A percentile compares a stretch with the other conserved stretches of the same genome.
Conservation (phyloP, 2,113 vertebrate genomes). For the Chaetodon auriga region DNA sequence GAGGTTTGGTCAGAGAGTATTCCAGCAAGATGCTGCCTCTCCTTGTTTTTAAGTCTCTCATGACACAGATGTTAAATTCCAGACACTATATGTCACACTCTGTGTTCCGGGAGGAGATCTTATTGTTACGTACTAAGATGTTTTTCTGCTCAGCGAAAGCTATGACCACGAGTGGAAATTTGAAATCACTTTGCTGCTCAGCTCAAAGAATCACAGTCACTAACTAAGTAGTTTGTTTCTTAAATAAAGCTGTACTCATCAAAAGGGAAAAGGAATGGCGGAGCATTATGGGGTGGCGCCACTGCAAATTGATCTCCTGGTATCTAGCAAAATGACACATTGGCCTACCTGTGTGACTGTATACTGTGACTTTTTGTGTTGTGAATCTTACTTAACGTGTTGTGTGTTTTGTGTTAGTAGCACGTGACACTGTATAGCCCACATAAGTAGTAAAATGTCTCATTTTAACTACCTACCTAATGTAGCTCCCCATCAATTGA, state of each 20-base stretch:
- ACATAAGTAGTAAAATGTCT: too few species aligned
- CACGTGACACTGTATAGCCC: too few species aligned
- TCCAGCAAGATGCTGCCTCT: constrained; percentile 3
- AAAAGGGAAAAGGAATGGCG: too few species aligned
- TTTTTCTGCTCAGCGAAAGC: not conserved
- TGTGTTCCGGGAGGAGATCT: constrained; percentile 6
- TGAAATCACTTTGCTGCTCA: not conserved
- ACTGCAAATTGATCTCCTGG: too few species aligned
- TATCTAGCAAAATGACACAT: too few species aligned
- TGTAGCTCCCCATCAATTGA: too few species aligned
- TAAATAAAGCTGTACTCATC: not conserved
- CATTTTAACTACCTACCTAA: too few species aligned
- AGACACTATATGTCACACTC: constrained; percentile 38
- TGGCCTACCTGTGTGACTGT: too few species aligned
- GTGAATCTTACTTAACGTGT: too few species aligned
- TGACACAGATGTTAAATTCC: constrained; percentile 45
- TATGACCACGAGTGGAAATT: not conserved
- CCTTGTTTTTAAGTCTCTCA: constrained; percentile 3
- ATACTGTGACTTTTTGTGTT: too few species aligned
- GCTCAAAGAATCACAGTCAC: not conserved
- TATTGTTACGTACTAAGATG: not conserved
- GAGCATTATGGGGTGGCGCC: too few species aligned
- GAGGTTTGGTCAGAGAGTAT: constrained; percentile 7
- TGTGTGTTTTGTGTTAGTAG: too few species aligned
- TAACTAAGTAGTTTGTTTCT: not conserved